Evolutionary conservation across 1,140 invertebrate species (phyloP).

Genomic region (Drosophila prosaltans): DNA sequence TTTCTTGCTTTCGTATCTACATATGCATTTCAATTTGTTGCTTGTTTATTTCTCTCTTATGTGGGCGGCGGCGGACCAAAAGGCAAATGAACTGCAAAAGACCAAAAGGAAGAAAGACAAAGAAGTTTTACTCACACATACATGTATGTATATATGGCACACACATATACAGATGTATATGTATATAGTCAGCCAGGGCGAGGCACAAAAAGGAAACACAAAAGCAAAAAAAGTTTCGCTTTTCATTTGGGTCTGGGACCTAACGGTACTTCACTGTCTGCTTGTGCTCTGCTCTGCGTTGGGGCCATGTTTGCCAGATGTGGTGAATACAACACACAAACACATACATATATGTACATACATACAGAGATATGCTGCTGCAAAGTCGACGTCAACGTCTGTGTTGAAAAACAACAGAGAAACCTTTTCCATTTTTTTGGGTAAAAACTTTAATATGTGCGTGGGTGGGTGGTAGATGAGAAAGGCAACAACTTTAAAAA

Average conservation of each 20-base stretch:
- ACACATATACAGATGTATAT: neutral
- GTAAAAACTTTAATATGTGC: slow-evolving; percentile 27
- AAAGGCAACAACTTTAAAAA: neutral
- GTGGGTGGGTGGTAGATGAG: slow-evolving; percentile 13
- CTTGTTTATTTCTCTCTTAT: slow-evolving; percentile 18
- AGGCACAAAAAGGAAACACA: slow-evolving; percentile 50
- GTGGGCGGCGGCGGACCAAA: slow-evolving; percentile 10
- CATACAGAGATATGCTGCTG: slow-evolving; percentile 1
- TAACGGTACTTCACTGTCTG: slow-evolving; percentile 55
- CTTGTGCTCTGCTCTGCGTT: slow-evolving; percentile 14
- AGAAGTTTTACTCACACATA: slow-evolving; percentile 27
- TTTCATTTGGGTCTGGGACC: slow-evolving; percentile 59
- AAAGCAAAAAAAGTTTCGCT: slow-evolving; percentile 69
- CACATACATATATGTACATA: slow-evolving; percentile 21
- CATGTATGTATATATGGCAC: neutral
- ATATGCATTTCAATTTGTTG: slow-evolving; percentile 44
- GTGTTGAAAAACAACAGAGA: slow-evolving; percentile 44
- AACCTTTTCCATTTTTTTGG: slow-evolving; percentile 18
- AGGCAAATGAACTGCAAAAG: slow-evolving; percentile 62
- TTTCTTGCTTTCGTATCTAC: slow-evolving; percentile 45
- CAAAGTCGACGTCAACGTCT: slow-evolving; percentile 19
- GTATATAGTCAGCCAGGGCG: slow-evolving; percentile 35
- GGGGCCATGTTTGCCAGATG: slow-evolving; percentile 53
- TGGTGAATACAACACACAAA: slow-evolving; percentile 51
- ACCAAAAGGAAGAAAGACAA: slow-evolving; percentile 47